Base-by-base conservation (phyloP, 1,140 invertebrate genomes). In the Zaprionus gabonicus region DNA sequence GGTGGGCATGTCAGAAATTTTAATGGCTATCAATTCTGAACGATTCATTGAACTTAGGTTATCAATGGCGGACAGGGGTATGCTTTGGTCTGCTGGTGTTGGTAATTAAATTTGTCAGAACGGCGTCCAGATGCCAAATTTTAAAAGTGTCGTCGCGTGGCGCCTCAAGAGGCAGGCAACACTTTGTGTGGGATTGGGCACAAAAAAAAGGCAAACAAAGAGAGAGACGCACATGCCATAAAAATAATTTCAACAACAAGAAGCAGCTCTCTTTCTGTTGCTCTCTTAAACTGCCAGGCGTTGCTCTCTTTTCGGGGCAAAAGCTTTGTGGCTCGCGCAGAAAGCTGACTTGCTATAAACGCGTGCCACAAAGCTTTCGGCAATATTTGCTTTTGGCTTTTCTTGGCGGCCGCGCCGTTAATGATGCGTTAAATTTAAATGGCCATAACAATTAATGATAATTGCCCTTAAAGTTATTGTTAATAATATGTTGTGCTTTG, bases 341-440 rank as follows among this genome's bases (percentile, higher is more conserved):
- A 86, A 87, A 88, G 79, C 79, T 86, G 27, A 10, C 23, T 67
- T 64, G 64, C 76, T 55, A 77, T 86, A 74, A 79, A 71, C 41
- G 36, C 55, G 12, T 20, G 38, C 13, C 2, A 9, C 2, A 9
- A 44, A 81, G 67, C 55, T 74, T 79, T 76, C 25, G 27, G 56
- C 53, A 70, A 44, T 71, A 55, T 71, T 76, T 75, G 49, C 38
- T 49, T 64, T 41, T 55, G 63, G 6, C 36, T 57, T 31, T 78
- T 55, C 41, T 78, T 67, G 20, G 27, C 27, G 53, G 38, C 17
- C 59, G 44, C 31, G 44, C 31, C 36, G 81, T 88, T 88, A 88
- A 88, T 88, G 85, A 90, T 90, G 85, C 85, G 85, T 88, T 88
- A 90, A 90, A 88, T 88, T 88, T 88, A 88, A 88, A 88, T 88